Percentiles rank a stretch among this genome's conserved stretches.
Conservation (phyloP, 2,888 invertebrate genomes). For the Macrosoma leucophasiata region DNA sequence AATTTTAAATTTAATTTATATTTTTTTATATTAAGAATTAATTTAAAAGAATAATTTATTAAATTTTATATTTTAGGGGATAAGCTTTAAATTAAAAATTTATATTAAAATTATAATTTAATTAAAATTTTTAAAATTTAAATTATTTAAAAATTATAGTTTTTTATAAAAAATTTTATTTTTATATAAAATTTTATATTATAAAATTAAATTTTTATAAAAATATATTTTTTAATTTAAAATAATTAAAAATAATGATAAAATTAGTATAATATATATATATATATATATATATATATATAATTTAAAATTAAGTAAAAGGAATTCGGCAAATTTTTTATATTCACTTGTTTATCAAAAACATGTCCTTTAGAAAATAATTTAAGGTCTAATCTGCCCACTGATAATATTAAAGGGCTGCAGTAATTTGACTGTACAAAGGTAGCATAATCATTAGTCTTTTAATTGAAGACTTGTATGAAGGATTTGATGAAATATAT, state of each 20-base stretch:
- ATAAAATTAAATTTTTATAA: conserved; percentile 60
- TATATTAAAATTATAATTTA: conserved; percentile 53
- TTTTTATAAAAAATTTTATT: conserved; percentile 73
- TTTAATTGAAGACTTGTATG: conserved; percentile 87
- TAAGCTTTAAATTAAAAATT: conserved; percentile 76
- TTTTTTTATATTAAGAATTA: conserved; percentile 38
- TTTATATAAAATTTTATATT: conserved; percentile 62
- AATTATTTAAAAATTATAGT: too few relatives aligned
- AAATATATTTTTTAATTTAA: conserved; percentile 57
- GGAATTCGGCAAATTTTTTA: conserved; percentile 79
- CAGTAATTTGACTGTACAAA: conserved; percentile 66
- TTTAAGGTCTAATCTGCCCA: conserved; percentile 77
- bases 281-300: conserved; percentile 22
- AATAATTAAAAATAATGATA: conserved; percentile 72
- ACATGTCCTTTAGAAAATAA: conserved; percentile 78
- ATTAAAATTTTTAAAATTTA: conserved; percentile 72
- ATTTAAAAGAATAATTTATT: conserved; percentile 39
- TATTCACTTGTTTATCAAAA: conserved; percentile 86
- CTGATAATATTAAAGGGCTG: conserved; percentile 84
- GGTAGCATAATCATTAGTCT: conserved; percentile 77
- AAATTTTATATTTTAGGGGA: conserved; percentile 72
- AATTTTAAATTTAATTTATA: conserved; percentile 69
- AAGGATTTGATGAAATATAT: conserved; percentile 81
- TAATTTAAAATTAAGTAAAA: conserved; percentile 86
- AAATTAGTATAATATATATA: conserved; percentile 70